Evolutionary conservation across 2,888 invertebrate genomes (phyloP), one percentile per base, ranked within the genome.

Genomic region (Venustoraphidia nigricollis): DNA sequence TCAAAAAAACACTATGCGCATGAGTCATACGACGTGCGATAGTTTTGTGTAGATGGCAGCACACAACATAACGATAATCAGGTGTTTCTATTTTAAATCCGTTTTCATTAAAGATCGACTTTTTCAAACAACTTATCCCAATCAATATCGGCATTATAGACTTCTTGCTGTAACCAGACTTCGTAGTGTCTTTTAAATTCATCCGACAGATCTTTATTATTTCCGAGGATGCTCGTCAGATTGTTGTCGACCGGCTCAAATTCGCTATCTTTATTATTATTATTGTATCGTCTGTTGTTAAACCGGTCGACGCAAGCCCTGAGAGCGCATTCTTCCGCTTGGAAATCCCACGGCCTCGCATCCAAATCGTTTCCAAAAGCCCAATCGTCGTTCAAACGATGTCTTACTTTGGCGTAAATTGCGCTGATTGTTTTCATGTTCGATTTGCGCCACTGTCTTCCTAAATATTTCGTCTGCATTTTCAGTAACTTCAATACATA

Each of bases 391-490:
- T 96, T 97, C 41, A 98, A 73, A 48, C 96, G 79, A 70, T 96
- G 95, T 34, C 95, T 76, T 3, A 92, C 91, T 74, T 97, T 96
- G 50, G 93, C 87, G 65, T 98, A 99, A 62, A 99, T 99, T 50
- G 96, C 95, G 64, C 96, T 96, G 70, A 99, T 93, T 1, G 95
- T 95, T 67, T 96, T 97, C 96, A 99, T 98, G 65, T 99, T 98
- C 1, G 92, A 89, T 67, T 97, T 97, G 44, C 98, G 78, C 98
- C 98, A 99, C 63, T 98, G 97, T 10, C 98, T 75, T 0, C 98
- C 98, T 58, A 99, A 77, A 70, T 97, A 98, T 63, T 97, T 95
- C 1, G 97, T 96, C 72, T 99, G 98, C 94, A 98, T 96, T 72
- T 99, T 99, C 10, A 99, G 71, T 50, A 99, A 71, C 67, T 99